Percentiles rank a stretch among this genome's conserved stretches.
Conservation (phyloP, 1,140 invertebrate genomes). For the Chlorops oryzae region DNA sequence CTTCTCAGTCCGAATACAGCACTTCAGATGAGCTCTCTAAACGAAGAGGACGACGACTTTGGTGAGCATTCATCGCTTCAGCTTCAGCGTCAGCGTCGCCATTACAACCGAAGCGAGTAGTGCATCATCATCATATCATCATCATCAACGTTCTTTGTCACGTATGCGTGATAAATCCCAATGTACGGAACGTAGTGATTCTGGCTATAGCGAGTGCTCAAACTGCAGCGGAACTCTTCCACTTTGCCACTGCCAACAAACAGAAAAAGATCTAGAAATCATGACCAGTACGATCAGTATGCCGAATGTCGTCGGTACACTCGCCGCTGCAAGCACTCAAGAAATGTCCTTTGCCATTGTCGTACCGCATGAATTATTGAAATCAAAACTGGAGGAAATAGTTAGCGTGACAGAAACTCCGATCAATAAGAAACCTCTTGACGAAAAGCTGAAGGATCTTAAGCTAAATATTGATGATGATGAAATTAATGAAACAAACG, state of each 20-base stretch:
- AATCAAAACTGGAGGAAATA: constrained; percentile 40
- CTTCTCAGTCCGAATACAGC: constrained; percentile 27
- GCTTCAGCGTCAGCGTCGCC: constrained; percentile 16
- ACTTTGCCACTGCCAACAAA: constrained; percentile 5
- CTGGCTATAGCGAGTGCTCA: constrained; percentile 57
- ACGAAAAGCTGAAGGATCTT: background rate
- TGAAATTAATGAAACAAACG: constrained; percentile 1
- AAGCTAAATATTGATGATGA: background rate
- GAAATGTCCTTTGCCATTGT: constrained; percentile 33
- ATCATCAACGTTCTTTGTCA: constrained; percentile 9
- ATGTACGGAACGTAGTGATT: constrained; percentile 56
- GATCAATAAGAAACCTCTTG: background rate
- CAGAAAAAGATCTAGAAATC: background rate
- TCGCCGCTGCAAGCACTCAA: constrained; percentile 9
- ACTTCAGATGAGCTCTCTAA: constrained; percentile 35
- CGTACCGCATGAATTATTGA: constrained; percentile 22
- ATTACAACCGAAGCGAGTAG: no score
- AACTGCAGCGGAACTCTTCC: constrained; percentile 32
- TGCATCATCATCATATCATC: no score
- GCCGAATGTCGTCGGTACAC: background rate
- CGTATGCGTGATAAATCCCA: constrained; percentile 38
- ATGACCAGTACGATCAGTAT: background rate
- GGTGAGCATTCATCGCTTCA: constrained; percentile 35
- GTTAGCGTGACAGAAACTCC: constrained; percentile 23
- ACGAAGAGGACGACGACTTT: constrained; percentile 43